These are phyloP conservation scores for Cydia fagiglandana DNA, from an alignment of 1,140 invertebrate species.

Conservation along the genomic window DNA sequence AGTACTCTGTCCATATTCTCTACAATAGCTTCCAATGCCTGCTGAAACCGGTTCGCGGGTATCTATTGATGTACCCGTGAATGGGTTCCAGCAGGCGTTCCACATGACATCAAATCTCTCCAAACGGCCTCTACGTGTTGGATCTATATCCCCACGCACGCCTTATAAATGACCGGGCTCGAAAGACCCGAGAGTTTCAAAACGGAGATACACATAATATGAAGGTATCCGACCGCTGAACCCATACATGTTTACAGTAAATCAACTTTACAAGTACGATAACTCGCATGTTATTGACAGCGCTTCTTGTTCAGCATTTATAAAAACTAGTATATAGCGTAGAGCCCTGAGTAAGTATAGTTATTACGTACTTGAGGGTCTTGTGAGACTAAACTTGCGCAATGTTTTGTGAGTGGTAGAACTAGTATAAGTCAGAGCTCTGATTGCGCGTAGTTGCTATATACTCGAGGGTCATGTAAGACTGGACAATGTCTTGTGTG, in stretches of 20 bases:
- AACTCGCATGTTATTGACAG: neutral
- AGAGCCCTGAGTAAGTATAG: neutral
- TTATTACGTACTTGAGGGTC: neutral
- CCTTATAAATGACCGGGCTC: no score
- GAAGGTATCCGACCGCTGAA: slow-evolving; percentile 6
- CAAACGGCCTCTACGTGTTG: no score
- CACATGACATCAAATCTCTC: no score
- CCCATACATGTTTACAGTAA: slow-evolving; percentile 3
- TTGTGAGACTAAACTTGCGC: neutral
- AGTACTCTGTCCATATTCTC: no score
- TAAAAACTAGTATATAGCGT: neutral
- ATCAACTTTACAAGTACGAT: slow-evolving; percentile 4
- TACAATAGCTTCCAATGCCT: no score
- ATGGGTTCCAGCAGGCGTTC: no score
- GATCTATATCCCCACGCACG: no score
- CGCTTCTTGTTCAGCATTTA: neutral
- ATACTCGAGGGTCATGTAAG: neutral
- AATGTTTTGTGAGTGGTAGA: no score
- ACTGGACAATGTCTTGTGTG: neutral
- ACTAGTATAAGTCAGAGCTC: neutral
- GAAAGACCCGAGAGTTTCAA: no score
- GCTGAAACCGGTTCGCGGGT: no score
- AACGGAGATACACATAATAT: neutral
- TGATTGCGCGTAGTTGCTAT: neutral
- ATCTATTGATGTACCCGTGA: no score